A percentile compares a stretch with the other conserved stretches of the same genome.
Conservation (phyloP, 2,113 vertebrate species). For the Rhinogobius similis region DNA sequence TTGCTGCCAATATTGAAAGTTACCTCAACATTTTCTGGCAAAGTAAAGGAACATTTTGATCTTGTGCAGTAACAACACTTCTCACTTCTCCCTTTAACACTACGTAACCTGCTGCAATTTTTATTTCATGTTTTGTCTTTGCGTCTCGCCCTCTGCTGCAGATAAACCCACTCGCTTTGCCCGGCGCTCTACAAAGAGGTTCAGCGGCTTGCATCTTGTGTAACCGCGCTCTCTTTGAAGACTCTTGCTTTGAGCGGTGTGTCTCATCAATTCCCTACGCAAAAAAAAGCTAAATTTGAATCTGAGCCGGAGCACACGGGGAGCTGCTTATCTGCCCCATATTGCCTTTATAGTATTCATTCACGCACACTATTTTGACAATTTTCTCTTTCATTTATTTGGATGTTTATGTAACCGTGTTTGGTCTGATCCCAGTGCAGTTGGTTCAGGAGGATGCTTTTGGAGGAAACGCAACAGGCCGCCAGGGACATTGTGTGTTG, state of each 20-base stretch:
- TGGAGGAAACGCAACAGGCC: neutral
- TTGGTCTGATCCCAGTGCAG: neutral
- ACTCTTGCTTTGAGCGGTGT: conserved; percentile 67
- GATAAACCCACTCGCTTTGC: conserved; percentile 62
- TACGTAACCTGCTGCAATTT: conserved; percentile 58
- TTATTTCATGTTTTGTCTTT: conserved; percentile 46
- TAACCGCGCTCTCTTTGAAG: conserved; percentile 69
- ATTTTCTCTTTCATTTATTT: conserved; percentile 27
- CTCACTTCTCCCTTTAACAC: conserved; percentile 29
- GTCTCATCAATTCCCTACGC: conserved; percentile 74
- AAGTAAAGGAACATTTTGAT: neutral
- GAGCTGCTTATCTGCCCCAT: conserved; percentile 58
- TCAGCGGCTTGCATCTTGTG: conserved; percentile 72
- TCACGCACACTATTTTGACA: conserved; percentile 57
- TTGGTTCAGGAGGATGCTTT: conserved; percentile 1
- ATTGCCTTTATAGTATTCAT: conserved; percentile 64
- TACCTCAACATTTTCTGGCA: neutral
- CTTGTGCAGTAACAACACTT: conserved; percentile 24
- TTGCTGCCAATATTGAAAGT: neutral
- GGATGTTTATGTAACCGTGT: conserved; percentile 57
- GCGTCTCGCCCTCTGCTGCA: conserved; percentile 51
- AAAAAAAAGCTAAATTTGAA: conserved; percentile 67
- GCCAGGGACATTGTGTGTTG: neutral
- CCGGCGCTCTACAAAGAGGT: conserved; percentile 64
- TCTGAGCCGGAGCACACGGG: conserved; percentile 51